phyloP scores from a whole-genome alignment of 2,113 vertebrate genomes.

The Noctilio leporinus region DNA sequence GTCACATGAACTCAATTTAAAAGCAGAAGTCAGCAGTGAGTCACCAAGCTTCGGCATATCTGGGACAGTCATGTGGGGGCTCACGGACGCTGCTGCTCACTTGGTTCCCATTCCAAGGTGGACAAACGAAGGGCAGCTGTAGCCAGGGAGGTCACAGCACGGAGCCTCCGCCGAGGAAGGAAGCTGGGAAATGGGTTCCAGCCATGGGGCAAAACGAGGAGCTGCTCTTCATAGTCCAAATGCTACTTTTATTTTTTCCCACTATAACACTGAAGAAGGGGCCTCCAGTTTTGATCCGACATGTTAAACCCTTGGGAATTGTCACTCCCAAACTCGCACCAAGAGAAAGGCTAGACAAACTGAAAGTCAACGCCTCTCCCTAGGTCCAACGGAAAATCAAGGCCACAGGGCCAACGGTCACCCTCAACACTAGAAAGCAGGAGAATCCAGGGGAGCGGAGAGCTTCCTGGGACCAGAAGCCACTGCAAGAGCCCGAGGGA shows the following conservation, averaged over 20 bases:
- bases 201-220: too few relatives aligned
- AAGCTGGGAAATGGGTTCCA: too few relatives aligned
- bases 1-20: neutral
- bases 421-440: neutral
- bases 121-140: neutral
- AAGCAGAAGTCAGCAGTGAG: constrained; percentile 32
- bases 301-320: neutral
- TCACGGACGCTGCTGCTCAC: neutral
- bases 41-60: neutral
- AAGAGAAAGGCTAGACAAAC: neutral
- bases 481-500: neutral
- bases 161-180: too few relatives aligned
- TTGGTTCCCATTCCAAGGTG: neutral
- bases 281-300: neutral
- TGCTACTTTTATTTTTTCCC: neutral
- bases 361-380: neutral
- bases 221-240: neutral
- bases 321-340: neutral
- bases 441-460: neutral
- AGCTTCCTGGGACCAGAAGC: neutral
- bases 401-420: neutral
- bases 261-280: neutral
- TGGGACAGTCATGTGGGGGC: neutral
- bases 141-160: neutral
- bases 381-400: neutral